phyloP scores from a whole-genome alignment of 2,888 invertebrate species.

The Enoplolaimus lenunculus region DNA sequence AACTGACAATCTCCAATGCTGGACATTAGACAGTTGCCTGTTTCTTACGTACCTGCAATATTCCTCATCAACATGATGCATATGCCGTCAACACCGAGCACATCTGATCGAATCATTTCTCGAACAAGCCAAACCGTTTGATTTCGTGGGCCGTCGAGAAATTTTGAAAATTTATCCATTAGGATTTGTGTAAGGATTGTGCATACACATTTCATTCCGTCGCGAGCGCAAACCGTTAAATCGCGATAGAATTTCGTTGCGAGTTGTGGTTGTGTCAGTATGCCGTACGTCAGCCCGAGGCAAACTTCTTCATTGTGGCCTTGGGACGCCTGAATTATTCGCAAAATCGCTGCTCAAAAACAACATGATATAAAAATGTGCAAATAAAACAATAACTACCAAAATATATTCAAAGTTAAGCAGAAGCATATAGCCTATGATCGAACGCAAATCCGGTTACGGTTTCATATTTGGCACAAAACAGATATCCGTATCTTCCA shows the following conservation, averaged over 20 bases:
- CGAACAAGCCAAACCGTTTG: conserved; percentile 11
- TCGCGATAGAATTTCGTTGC: conserved; percentile 7
- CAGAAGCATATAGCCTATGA: no score
- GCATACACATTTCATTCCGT: conserved; percentile 5
- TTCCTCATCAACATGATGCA: conserved; percentile 2
- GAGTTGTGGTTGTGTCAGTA: not conserved
- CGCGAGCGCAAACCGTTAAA: conserved; percentile 5
- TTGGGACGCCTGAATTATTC: conserved; percentile 21
- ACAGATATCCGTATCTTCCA: no score
- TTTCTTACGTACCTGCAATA: not conserved
- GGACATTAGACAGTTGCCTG: not conserved
- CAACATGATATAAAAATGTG: no score
- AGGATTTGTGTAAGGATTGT: conserved; percentile 1
- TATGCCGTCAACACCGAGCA: not conserved
- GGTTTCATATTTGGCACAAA: no score
- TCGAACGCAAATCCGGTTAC: no score
- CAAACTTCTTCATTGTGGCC: conserved; percentile 14
- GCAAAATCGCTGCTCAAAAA: no score
- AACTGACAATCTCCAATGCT: no score
- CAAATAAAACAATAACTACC: no score
- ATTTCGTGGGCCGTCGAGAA: conserved; percentile 4
- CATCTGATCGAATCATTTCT: not conserved
- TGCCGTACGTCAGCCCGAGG: conserved; percentile 16
- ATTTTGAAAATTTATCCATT: conserved; percentile 10
- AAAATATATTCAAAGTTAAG: no score